Evolutionary conservation across 2,888 invertebrate species (phyloP), one percentile per base, ranked within the genome.

Genomic region (Gnatocerus cornutus): DNA sequence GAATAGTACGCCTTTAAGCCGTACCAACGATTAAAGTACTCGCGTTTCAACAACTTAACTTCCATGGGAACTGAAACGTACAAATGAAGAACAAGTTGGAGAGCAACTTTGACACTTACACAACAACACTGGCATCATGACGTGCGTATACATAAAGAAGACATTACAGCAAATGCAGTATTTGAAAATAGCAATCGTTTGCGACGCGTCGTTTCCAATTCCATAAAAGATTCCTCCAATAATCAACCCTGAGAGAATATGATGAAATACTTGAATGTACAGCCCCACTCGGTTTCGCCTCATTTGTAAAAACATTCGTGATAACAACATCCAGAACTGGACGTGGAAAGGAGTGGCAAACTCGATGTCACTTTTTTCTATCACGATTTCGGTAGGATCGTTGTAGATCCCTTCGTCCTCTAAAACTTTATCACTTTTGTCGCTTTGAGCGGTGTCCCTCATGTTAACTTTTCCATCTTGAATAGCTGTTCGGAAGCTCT

Each of bases 21-120:
- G 80, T 90, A 91, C 90, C 90, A 91, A 14, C 90, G 85, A 77
- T 91, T 91, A 82, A 90, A 90, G 78, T 90, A 90, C 80, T 91
- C 91, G 21, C 90, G 83, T 21, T 87, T 86, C 62, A 90, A 80
- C 74, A 90, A 76, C 70, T 88, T 85, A 0, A 90, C 86, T 82
- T 90, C 90, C 45, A 85, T 80, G 0, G 91, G 90, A 86, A 90
- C 91, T 91, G 30, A 0, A 71, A 63, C 16, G n/a, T n/a, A 10
- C n/a, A 4, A 9, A n/a, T 8, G 21, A 7, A 29, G 29, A 29
- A 29, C 7, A 4, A 29, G 29, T 29, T 29, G 7, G 29, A 4
- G 29, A 7, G 7, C 7, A 29, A 29, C 29, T 29, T 5, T 29
- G 29, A 29, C 7, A 87, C 89, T 89, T 85, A 90, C 90, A 90